Percentiles rank a stretch among this genome's conserved stretches.
These are phyloP conservation scores for Ametastegia equiseti DNA, from an alignment of 2,888 invertebrate species.

Conservation along the genomic window DNA sequence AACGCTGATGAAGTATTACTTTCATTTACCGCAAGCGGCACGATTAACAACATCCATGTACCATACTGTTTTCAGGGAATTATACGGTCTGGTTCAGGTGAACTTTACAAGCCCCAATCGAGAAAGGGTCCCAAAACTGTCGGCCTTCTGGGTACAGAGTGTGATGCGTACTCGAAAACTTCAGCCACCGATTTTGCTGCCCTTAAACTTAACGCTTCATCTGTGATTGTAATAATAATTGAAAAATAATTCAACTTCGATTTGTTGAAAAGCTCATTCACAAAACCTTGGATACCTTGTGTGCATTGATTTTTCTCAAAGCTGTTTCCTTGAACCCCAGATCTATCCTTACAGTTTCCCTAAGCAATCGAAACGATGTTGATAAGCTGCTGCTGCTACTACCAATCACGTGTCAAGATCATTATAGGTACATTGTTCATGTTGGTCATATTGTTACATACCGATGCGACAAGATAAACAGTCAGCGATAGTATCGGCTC, in stretches of 20 bases:
- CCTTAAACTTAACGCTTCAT: neutral
- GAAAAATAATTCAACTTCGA: neutral
- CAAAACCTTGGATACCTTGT: no score
- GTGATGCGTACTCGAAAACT: conserved; percentile 76
- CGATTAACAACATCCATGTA: neutral
- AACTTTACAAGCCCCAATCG: conserved; percentile 80
- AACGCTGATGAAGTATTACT: no score
- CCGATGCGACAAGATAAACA: no score
- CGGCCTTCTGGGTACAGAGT: conserved; percentile 79
- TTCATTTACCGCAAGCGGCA: neutral
- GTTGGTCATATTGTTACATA: no score
- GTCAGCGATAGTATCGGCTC: no score
- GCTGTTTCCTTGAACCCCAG: no score
- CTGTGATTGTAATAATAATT: neutral
- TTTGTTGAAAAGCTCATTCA: no score
- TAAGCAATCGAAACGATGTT: no score
- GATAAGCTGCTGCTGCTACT: no score
- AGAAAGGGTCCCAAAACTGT: conserved; percentile 81
- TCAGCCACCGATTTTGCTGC: neutral
- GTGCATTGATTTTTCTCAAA: no score
- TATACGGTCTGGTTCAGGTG: conserved; percentile 84
- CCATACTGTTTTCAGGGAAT: conserved; percentile 77
- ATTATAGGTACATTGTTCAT: neutral
- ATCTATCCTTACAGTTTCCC: no score
- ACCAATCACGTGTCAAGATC: neutral